Evolutionary conservation across 2,797 vertebrate genomes (phyloP).

Genomic region (Synaphobranchus kaupii): DNA sequence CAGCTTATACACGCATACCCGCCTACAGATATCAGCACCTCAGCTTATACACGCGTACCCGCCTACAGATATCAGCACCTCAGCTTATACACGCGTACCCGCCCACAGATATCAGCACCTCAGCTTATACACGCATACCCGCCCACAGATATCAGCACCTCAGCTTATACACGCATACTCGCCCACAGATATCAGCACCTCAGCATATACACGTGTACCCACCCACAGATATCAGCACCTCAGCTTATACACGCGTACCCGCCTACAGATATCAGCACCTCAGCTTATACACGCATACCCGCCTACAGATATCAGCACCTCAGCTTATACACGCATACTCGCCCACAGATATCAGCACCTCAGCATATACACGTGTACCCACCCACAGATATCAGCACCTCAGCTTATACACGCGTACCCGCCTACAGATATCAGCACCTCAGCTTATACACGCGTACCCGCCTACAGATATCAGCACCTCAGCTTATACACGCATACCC

Average conservation of each 20-base stretch:
- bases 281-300: background rate
- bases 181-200: background rate
- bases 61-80: background rate
- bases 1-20: background rate
- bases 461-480: background rate
- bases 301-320: background rate
- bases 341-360: background rate
- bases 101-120: background rate
- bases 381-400: background rate
- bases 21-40: background rate
- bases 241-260: background rate
- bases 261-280: background rate
- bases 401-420: background rate
- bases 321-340: background rate
- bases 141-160: background rate
- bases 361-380: background rate
- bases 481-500: background rate
- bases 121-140: background rate
- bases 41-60: background rate
- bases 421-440: background rate
- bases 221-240: background rate
- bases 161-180: background rate
- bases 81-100: background rate
- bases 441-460: background rate
- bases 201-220: background rate